Evolutionary conservation across 53 echinoderm and acorn worm species (phyloP).

Genomic region (Crossaster papposus): DNA sequence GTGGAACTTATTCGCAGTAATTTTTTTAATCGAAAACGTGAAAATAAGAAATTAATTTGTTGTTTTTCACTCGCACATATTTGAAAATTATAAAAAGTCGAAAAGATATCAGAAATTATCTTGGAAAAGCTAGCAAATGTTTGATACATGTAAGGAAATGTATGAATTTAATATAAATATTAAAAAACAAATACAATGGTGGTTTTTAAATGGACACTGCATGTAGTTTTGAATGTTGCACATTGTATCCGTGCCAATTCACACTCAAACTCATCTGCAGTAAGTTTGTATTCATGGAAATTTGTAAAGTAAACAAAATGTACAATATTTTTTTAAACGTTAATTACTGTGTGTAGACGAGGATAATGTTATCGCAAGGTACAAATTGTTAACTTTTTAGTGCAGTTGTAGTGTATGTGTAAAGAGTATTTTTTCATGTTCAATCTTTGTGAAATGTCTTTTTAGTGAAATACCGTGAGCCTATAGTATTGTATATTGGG

Average conservation of each 20-base stretch:
- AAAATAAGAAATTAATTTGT: background rate
- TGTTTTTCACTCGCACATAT: background rate
- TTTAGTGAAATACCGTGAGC: conserved; percentile 1
- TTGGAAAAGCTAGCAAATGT: background rate
- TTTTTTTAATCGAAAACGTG: background rate
- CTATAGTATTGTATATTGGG: background rate
- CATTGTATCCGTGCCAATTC: background rate
- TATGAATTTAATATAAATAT: background rate
- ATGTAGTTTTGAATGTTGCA: background rate
- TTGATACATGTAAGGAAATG: background rate
- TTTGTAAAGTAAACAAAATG: conserved; percentile 42
- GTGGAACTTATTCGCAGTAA: background rate
- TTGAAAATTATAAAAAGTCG: background rate
- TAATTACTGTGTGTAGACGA: conserved; percentile 31
- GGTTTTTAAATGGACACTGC: background rate
- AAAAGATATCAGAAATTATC: background rate
- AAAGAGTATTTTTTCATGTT: background rate
- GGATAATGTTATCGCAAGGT: background rate
- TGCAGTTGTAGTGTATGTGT: background rate
- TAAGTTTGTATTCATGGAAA: conserved; percentile 45
- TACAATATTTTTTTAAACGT: conserved; percentile 49
- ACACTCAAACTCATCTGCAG: background rate
- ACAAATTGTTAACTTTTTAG: background rate
- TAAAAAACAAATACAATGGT: background rate
- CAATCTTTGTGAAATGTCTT: background rate